phyloP scores from a whole-genome alignment of 2,113 vertebrate species.

The Halcyon malimbica region DNA sequence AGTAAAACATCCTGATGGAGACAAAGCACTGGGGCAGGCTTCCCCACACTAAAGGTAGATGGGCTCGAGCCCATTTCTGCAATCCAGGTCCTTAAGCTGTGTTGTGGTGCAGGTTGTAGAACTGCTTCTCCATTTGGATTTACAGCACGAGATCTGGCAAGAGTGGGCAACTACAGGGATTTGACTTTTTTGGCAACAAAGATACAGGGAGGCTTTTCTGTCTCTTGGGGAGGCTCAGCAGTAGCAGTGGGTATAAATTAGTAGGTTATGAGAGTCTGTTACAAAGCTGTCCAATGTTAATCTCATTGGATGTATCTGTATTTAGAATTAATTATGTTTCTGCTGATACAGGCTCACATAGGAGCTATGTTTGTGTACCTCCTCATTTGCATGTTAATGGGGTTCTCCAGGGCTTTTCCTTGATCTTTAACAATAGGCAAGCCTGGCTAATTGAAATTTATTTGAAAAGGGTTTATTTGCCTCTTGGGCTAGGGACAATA shows the following conservation, averaged over 20 bases:
- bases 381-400: constrained; percentile 57
- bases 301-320: neutral
- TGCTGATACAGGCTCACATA: constrained; percentile 16
- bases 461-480: constrained; percentile 48
- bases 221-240: neutral
- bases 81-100: neutral
- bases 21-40: neutral
- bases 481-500: constrained; percentile 34
- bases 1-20: neutral
- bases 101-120: rapidly evolving
- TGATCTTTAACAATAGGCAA: constrained; percentile 48
- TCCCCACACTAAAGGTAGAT: neutral
- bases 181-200: neutral
- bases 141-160: neutral
- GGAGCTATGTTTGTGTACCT: constrained; percentile 26
- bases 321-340: constrained; percentile 47
- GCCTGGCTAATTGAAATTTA: constrained; percentile 56
- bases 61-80: rapidly evolving
- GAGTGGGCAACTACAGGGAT: neutral
- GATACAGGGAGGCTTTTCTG: neutral
- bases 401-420: constrained; percentile 48
- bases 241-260: neutral
- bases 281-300: neutral
- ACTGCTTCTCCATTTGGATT: neutral
- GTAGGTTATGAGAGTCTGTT: neutral